Conservation (phyloP, 2,113 vertebrate genomes). For the Gasterosteus aculeatus region DNA sequence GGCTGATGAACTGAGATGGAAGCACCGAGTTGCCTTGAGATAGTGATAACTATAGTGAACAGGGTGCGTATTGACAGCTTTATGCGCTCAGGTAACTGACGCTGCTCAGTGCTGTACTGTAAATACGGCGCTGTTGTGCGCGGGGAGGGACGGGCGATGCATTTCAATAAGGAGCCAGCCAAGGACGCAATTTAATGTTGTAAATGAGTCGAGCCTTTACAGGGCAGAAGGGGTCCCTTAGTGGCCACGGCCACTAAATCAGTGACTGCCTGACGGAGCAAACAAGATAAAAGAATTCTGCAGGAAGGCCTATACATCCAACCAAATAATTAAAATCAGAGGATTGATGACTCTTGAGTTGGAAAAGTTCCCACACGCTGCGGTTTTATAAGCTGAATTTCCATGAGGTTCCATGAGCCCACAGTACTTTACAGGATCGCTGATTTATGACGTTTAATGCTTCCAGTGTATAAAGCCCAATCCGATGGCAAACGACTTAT, state of each 20-base stretch:
- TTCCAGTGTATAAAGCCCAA: background rate
- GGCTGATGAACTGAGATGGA: slow-evolving; percentile 51
- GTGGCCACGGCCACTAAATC: slow-evolving; percentile 49
- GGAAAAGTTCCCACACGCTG: slow-evolving; percentile 34
- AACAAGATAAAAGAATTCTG: slow-evolving; percentile 49
- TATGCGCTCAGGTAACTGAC: slow-evolving; percentile 54
- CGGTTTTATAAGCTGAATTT: slow-evolving; percentile 45
- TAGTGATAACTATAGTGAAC: slow-evolving; percentile 26
- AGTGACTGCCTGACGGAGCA: slow-evolving; percentile 36
- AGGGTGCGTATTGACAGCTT: slow-evolving; percentile 57
- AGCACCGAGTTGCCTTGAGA: slow-evolving; percentile 60
- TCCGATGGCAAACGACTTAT: background rate
- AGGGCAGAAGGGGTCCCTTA: slow-evolving; percentile 52
- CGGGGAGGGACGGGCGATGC: slow-evolving; percentile 42
- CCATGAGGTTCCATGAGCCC: background rate
- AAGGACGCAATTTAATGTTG: slow-evolving; percentile 63
- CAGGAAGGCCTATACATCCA: slow-evolving; percentile 8
- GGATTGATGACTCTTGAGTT: slow-evolving; percentile 34
- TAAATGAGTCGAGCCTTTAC: slow-evolving; percentile 51
- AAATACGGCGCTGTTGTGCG: slow-evolving; percentile 50
- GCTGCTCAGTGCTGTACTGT: slow-evolving; percentile 52
- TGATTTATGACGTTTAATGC: background rate
- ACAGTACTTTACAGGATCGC: background rate
- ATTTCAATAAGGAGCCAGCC: slow-evolving; percentile 64
- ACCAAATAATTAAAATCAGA: slow-evolving; percentile 23